Base-by-base conservation (phyloP, 2,113 vertebrate genomes). In the Istiophorus platypterus region DNA sequence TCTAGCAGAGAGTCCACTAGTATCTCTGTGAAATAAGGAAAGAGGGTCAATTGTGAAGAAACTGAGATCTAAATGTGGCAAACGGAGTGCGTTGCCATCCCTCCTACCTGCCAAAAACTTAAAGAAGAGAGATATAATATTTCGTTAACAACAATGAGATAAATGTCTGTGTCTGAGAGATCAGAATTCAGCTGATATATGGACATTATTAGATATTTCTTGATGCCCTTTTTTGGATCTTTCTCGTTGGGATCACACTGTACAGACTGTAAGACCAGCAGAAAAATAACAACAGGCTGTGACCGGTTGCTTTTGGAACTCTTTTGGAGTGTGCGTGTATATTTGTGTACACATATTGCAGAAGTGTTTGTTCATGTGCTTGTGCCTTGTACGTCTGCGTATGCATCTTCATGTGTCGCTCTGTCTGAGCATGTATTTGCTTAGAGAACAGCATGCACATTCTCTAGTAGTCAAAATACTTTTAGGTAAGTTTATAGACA, bases 401-500 rank as follows among this genome's bases (percentile, higher is more conserved):
- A 18, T 31, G 69, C 20, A 7, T 18, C 17, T 15, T 2, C 29
- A 8, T 47, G 76, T 17, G 2, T 5, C 18, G 27, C 29, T 59
- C 58, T 45, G 8, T 65, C 7, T 22, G 39, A 76, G 37, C 52
- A 14, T 37, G 34, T 51, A 41, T 57, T 51, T 59, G 31, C 26
- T 72, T 37, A 47, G 9, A 59, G 49, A 64, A 65, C 39, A 24
- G 45, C 47, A 71, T 31, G 27, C n/a, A 27, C 7, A 2, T 45
- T 34, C 3, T 9, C 9, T 39, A 39, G 10, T 56, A 72, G 62
- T 82, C 27, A 57, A 37, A 49, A 37, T 14, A 62, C 54, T 71
- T 78, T 56, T 7, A 59, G 58, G 64, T 26, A 22, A 24, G 37
- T 56, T 62, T 15, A 52, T 37, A 42, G 31, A 74, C 29, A 37